phyloP scores from a whole-genome alignment of 2,113 vertebrate genomes.

The Syngnathus floridae region DNA sequence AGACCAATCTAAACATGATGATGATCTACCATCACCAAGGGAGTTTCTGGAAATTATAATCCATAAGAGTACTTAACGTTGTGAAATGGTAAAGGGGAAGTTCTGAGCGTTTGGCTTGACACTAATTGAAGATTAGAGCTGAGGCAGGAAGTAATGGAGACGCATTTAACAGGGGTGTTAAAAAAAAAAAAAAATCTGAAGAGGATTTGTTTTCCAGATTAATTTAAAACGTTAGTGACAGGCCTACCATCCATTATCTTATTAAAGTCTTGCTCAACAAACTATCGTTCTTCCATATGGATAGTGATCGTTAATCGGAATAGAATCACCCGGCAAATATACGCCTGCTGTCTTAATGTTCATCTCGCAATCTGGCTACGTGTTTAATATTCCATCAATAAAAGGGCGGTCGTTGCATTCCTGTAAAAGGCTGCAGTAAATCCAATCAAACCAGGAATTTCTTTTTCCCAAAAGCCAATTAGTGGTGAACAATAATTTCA shows the following conservation, averaged over 20 bases:
- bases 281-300: constrained; percentile 29
- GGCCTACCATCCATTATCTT: constrained; percentile 19
- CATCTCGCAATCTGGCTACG: constrained; percentile 6
- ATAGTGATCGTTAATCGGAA: constrained; percentile 13
- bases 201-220: constrained; percentile 6
- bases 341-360: constrained; percentile 34
- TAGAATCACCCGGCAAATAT: constrained; percentile 29
- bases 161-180: background rate
- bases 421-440: background rate
- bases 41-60: constrained; percentile 7
- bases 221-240: constrained; percentile 10
- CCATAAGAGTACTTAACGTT: constrained; percentile 10
- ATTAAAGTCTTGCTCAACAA: constrained; percentile 32
- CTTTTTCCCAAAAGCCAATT: constrained; percentile 16
- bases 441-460: constrained; percentile 12
- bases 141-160: constrained; percentile 5
- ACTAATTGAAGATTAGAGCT: constrained; percentile 1
- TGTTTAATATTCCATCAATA: constrained; percentile 1
- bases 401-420: background rate
- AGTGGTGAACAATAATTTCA: constrained; percentile 9
- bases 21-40: background rate
- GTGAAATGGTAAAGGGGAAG: constrained; percentile 1
- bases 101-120: background rate
- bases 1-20: background rate
- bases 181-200: background rate